Conservation (phyloP, 1,140 invertebrate genomes). For the Pseudomyrmex dendroicus region DNA sequence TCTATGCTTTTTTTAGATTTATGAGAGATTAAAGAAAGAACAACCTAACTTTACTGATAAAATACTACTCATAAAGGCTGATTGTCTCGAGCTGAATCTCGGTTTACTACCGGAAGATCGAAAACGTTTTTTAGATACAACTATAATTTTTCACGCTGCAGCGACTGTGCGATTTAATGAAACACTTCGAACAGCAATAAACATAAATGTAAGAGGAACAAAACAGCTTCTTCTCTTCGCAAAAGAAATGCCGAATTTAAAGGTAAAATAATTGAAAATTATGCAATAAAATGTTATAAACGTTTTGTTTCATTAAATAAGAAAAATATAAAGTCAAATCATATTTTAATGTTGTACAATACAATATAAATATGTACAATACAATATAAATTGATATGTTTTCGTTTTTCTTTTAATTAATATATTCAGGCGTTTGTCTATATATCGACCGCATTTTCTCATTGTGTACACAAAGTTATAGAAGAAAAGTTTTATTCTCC, state of each 20-base stretch:
- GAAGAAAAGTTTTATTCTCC: conserved; percentile 87
- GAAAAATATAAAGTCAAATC: too few relatives aligned
- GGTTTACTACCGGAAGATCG: conserved; percentile 86
- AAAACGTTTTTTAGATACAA: conserved; percentile 82
- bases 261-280: conserved; percentile 82
- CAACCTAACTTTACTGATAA: conserved; percentile 84
- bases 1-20: conserved; percentile 82
- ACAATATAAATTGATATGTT: conserved; percentile 3
- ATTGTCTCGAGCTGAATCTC: conserved; percentile 86
- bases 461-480: conserved; percentile 87
- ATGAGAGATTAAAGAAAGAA: conserved; percentile 82
- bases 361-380: too few relatives aligned
- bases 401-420: background rate
- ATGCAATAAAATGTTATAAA: too few relatives aligned
- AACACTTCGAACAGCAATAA: conserved; percentile 87
- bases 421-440: conserved; percentile 78
- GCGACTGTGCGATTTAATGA: conserved; percentile 96
- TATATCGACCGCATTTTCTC: conserved; percentile 90
- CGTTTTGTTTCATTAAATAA: too few relatives aligned
- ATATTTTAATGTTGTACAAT: too few relatives aligned
- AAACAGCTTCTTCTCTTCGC: conserved; percentile 87
- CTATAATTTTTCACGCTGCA: conserved; percentile 94
- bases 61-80: conserved; percentile 87
- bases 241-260: conserved; percentile 88
- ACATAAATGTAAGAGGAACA: conserved; percentile 88